Evolutionary conservation across 2,888 invertebrate species (phyloP).

Genomic region (Meghimatium bilineatum): DNA sequence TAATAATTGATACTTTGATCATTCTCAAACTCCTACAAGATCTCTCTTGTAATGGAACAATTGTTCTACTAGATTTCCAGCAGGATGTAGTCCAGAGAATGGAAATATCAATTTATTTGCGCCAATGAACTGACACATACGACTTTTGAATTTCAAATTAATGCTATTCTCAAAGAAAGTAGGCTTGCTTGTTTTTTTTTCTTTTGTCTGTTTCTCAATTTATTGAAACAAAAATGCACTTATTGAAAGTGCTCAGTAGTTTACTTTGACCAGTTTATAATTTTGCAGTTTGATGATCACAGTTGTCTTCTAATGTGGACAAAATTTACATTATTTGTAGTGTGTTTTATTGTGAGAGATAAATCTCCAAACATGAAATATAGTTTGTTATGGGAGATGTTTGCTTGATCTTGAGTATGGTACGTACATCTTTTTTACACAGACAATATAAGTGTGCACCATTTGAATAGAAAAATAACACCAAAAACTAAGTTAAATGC

Average conservation of each 20-base stretch:
- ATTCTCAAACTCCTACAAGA: too few species aligned
- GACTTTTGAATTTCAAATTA: too few species aligned
- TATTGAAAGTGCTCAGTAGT: neutral
- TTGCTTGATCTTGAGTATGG: neutral
- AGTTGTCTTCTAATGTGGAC: neutral
- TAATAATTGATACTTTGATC: too few species aligned
- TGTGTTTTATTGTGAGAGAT: neutral
- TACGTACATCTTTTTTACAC: neutral
- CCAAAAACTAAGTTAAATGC: too few species aligned
- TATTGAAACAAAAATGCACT: neutral
- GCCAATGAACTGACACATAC: too few species aligned
- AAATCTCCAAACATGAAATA: neutral
- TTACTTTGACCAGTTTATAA: neutral
- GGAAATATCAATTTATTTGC: too few species aligned
- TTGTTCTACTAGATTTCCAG: too few species aligned
- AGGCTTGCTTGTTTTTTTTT: neutral
- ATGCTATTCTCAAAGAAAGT: neutral
- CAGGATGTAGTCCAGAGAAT: too few species aligned
- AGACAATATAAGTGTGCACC: neutral
- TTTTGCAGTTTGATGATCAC: neutral
- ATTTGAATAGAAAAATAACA: neutral
- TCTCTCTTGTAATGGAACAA: too few species aligned
- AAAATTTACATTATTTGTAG: neutral
- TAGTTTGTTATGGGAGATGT: neutral
- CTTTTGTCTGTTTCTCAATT: neutral